Evolutionary conservation across 2,888 invertebrate genomes (phyloP).

Genomic region (Frankliniella intonsa): DNA sequence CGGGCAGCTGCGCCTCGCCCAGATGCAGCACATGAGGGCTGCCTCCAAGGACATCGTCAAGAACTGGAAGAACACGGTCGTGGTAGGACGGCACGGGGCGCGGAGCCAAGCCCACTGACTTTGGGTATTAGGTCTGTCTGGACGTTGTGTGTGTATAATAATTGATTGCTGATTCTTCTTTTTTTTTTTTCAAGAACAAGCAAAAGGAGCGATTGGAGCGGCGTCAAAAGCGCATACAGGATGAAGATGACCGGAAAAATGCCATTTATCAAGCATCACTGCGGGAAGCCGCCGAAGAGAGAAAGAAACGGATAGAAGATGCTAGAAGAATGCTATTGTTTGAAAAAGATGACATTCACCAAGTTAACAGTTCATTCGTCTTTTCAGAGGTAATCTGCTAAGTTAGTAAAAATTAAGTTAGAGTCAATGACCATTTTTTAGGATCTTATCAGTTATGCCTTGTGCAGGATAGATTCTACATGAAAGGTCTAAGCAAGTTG

Average conservation of each 20-base stretch:
- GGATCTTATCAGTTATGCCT: neutral
- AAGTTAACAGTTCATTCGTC: neutral
- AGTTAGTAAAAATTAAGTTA: neutral
- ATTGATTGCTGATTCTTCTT: too few relatives aligned
- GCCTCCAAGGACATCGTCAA: neutral
- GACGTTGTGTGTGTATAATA: too few relatives aligned
- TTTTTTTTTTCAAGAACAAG: neutral
- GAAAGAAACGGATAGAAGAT: neutral
- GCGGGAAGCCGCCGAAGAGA: neutral
- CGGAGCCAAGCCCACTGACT: too few relatives aligned
- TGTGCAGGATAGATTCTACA: neutral
- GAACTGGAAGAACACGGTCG: conserved; percentile 6
- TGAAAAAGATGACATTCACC: neutral
- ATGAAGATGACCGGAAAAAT: neutral
- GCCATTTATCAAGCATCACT: neutral
- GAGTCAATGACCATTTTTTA: neutral
- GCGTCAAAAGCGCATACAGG: neutral
- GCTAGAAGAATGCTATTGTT: neutral
- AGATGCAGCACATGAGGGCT: neutral
- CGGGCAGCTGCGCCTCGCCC: neutral
- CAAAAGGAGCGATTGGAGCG: neutral
- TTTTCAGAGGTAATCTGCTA: neutral
- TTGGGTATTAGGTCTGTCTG: too few relatives aligned
- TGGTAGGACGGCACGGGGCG: neutral
- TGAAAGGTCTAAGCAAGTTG: conserved; percentile 10